phyloP scores from a whole-genome alignment of 2,888 invertebrate species.

The Heliconius ismenius region DNA sequence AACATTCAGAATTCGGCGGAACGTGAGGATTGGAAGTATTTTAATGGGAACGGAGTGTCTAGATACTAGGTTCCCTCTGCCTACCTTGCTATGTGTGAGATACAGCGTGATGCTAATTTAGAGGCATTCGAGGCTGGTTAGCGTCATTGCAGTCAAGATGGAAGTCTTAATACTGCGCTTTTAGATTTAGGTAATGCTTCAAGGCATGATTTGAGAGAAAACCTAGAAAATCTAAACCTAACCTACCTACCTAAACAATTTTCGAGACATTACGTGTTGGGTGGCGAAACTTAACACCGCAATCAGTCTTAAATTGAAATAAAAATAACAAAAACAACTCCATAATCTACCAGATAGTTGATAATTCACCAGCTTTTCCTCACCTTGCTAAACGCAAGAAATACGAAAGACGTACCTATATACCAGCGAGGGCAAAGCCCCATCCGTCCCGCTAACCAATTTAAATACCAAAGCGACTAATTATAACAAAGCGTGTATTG shows the following conservation, averaged over 20 bases:
- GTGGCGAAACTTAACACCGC: background rate
- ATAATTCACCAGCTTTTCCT: background rate
- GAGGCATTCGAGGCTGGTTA: too few species aligned
- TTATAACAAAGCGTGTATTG: constrained; percentile 16
- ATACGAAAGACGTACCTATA: background rate
- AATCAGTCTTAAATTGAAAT: background rate
- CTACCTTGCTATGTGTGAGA: too few species aligned
- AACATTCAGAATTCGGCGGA: too few species aligned
- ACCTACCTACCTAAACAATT: background rate
- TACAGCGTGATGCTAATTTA: too few species aligned
- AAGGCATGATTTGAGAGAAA: background rate
- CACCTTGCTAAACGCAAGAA: background rate
- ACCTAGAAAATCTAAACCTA: too few species aligned
- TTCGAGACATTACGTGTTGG: background rate
- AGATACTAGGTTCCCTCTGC: too few species aligned
- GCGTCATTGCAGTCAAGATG: too few species aligned
- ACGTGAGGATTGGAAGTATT: too few species aligned
- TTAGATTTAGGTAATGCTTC: background rate
- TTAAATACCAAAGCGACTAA: constrained; percentile 8
- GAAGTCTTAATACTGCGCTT: background rate
- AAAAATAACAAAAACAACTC: too few species aligned
- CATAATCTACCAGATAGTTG: background rate
- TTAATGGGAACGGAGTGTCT: too few species aligned
- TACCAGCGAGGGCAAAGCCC: background rate
- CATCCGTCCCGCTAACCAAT: background rate